phyloP scores from a whole-genome alignment of 2,888 invertebrate species.

The Achlya flavicornis region DNA sequence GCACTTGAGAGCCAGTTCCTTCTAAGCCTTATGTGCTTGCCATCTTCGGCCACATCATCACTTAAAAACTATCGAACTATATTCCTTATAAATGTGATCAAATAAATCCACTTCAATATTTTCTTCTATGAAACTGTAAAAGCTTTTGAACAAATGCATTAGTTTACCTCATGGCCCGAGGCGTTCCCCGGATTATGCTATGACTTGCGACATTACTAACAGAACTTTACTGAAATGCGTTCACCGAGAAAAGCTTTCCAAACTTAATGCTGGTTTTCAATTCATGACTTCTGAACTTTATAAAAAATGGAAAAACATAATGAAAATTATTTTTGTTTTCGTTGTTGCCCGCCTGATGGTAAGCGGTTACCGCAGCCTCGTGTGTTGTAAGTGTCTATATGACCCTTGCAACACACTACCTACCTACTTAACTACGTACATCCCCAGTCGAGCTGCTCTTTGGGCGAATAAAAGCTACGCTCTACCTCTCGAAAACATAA shows the following conservation, averaged over 20 bases:
- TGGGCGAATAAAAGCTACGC: no score
- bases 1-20: no score
- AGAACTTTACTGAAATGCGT: constrained; percentile 15
- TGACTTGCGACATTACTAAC: constrained; percentile 14
- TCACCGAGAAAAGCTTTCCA: constrained; percentile 17
- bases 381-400: no score
- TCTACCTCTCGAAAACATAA: no score
- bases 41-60: background rate
- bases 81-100: background rate
- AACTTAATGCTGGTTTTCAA: constrained; percentile 15
- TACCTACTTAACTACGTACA: no score
- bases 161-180: constrained; percentile 20
- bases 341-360: no score
- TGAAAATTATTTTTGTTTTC: no score
- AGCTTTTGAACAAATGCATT: constrained; percentile 19
- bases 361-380: no score
- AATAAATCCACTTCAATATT: background rate
- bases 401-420: no score
- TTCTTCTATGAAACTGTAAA: constrained; percentile 3
- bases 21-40: no score
- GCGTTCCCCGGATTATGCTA: constrained; percentile 25
- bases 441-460: no score
- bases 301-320: background rate
- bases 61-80: background rate
- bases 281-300: background rate